phyloP scores from a whole-genome alignment of 2,888 invertebrate genomes.

The Athripsodes cinereus region DNA sequence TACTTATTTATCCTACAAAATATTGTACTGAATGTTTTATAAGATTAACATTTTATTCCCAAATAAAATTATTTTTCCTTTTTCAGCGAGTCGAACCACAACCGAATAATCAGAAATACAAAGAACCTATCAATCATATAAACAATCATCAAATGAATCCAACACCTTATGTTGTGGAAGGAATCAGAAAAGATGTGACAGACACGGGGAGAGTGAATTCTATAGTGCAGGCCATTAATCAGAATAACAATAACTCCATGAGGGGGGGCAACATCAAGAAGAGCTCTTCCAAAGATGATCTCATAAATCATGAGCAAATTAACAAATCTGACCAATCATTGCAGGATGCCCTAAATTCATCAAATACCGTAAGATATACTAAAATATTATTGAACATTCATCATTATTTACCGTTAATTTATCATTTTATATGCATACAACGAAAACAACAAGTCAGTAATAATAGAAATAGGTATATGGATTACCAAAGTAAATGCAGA shows the following conservation, averaged over 20 bases:
- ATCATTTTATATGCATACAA: too few relatives aligned
- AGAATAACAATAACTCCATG: constrained; percentile 36
- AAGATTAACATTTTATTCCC: too few relatives aligned
- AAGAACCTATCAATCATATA: constrained; percentile 35
- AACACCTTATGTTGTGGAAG: constrained; percentile 25
- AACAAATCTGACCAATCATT: constrained; percentile 35
- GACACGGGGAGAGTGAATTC: constrained; percentile 43
- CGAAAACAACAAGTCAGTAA: too few relatives aligned
- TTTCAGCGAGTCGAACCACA: constrained; percentile 46
- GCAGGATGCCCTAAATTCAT: constrained; percentile 44
- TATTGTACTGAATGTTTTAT: neutral
- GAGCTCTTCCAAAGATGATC: constrained; percentile 45
- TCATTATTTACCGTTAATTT: neutral
- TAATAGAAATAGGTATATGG: too few relatives aligned
- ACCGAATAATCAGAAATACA: constrained; percentile 42
- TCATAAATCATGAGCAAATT: constrained; percentile 37
- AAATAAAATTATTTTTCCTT: too few relatives aligned
- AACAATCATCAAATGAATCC: constrained; percentile 29
- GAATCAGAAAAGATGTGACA: constrained; percentile 30
- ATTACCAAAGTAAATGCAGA: too few relatives aligned
- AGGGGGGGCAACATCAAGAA: constrained; percentile 41
- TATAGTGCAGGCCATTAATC: constrained; percentile 46
- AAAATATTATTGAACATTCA: too few relatives aligned
- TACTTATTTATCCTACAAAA: too few relatives aligned
- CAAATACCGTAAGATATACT: constrained; percentile 47